Evolutionary conservation across 2,888 invertebrate genomes (phyloP).

Genomic region (Ormyrus rosae): DNA sequence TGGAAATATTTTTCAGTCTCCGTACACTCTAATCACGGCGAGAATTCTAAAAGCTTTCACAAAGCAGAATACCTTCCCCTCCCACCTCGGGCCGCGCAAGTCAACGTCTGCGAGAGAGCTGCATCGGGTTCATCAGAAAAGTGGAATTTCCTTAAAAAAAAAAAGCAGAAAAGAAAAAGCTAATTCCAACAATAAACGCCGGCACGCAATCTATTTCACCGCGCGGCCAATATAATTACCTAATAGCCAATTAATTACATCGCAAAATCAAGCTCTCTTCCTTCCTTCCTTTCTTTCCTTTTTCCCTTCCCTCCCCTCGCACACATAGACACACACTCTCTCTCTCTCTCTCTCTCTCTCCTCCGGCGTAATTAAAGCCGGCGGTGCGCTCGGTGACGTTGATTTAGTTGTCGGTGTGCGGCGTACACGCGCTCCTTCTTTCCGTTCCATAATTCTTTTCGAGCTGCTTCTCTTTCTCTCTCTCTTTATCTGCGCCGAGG

Average conservation of each 20-base stretch:
- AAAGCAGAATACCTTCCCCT: too few relatives aligned
- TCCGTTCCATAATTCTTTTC: slow-evolving; percentile 44
- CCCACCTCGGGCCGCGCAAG: too few relatives aligned
- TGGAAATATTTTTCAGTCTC: too few relatives aligned
- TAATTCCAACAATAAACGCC: too few relatives aligned
- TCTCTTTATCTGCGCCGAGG: background rate
- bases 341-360: background rate
- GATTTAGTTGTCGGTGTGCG: slow-evolving; percentile 53
- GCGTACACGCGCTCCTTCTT: slow-evolving; percentile 8
- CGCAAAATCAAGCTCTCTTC: background rate
- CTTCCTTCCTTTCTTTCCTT: background rate
- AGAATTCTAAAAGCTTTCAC: too few relatives aligned
- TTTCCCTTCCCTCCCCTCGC: background rate
- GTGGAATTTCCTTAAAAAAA: too few relatives aligned
- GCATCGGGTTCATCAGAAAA: too few relatives aligned
- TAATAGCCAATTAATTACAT: background rate
- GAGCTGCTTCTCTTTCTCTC: slow-evolving; percentile 55
- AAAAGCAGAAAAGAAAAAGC: too few relatives aligned
- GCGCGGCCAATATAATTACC: background rate
- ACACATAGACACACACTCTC: background rate
- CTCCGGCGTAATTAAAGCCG: slow-evolving; percentile 51
- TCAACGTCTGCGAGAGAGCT: too few relatives aligned
- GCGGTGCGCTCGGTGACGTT: slow-evolving; percentile 49
- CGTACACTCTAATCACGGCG: too few relatives aligned
- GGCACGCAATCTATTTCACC: too few relatives aligned